Evolutionary conservation across 2,888 invertebrate genomes (phyloP), one percentile per base, ranked within the genome.

Genomic region (Drosophila recens): DNA sequence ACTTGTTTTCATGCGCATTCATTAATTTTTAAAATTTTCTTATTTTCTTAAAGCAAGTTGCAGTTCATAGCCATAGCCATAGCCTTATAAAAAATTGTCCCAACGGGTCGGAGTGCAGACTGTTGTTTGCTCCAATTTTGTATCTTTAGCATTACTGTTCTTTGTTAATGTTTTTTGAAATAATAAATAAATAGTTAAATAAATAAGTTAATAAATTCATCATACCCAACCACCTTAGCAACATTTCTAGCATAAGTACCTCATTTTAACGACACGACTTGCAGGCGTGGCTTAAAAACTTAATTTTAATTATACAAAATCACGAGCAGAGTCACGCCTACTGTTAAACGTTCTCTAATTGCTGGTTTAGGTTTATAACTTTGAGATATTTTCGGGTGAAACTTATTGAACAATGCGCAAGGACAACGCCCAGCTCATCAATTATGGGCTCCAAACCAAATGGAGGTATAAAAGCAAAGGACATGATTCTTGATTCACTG

Each of bases 321-420:
- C 56, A 66, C 52, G 56, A 49, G 15, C 33, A 27, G n/a, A 5
- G 17, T 13, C 33, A 34, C 58, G 66, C 67, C 66, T 42, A 45
- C 51, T 46, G 38, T 58, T 69, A 83, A 83, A 59, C 71, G 79
- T 64, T 75, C 72, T 58, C 71, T 87, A 84, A 85, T 84, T 87
- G 72, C 40, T 30, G 73, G 79, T 72, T 84, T 64, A 42, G 43
- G 57, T 56, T 66, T 68, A 59, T 45, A n/a, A 38, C 11, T 23
- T 43, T 36, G 11, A 9, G 27, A 17, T 11, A 27, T 30, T 48
- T 64, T 63, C 27, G 43, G 27, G 9, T 13, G 43, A 75, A 89
- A 87, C 71, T 75, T 84, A 72, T 66, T 70, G 73, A 81, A 73
- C 87, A 66, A 46, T 61, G 64, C 54, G 59, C 77, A 63, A 46